Evolutionary conservation across 2,797 vertebrate species (phyloP).

Genomic region (Limosa lapponica): DNA sequence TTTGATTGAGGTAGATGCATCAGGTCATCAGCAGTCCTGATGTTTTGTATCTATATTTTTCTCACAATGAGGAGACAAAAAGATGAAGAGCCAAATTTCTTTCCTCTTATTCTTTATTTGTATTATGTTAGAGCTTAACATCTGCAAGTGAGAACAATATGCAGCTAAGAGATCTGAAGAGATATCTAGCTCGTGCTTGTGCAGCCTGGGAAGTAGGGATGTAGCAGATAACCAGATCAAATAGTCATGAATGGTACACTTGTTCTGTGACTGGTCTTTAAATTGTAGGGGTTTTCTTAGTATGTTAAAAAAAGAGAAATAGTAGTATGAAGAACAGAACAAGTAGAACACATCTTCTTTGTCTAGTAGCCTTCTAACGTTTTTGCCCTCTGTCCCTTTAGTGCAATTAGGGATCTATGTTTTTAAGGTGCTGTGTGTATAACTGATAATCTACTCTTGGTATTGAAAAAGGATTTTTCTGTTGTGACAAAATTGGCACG

Average conservation of each 20-base stretch:
- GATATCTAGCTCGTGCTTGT: background rate
- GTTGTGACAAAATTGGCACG: background rate
- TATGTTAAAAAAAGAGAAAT: background rate
- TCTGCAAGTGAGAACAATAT: background rate
- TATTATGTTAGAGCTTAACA: background rate
- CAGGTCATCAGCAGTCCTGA: background rate
- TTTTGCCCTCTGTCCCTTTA: background rate
- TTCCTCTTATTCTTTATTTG: background rate
- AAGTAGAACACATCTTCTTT: background rate
- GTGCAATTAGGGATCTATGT: background rate
- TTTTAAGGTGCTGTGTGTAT: background rate
- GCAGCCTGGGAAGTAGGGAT: background rate
- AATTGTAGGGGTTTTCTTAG: background rate
- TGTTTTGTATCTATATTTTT: background rate
- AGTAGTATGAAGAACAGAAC: background rate
- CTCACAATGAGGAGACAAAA: background rate
- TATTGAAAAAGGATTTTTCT: background rate
- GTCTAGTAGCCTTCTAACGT: background rate
- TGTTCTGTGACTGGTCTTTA: background rate
- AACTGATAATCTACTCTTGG: background rate
- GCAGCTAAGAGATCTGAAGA: background rate
- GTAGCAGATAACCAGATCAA: background rate
- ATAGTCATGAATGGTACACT: rapidly evolving
- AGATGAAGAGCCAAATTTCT: background rate
- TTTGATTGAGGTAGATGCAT: background rate